A percentile compares a stretch with the other conserved stretches of the same genome.
These are phyloP conservation scores for Nixonia krombeini DNA, from an alignment of 1,140 invertebrate genomes.

Conservation along the genomic window DNA sequence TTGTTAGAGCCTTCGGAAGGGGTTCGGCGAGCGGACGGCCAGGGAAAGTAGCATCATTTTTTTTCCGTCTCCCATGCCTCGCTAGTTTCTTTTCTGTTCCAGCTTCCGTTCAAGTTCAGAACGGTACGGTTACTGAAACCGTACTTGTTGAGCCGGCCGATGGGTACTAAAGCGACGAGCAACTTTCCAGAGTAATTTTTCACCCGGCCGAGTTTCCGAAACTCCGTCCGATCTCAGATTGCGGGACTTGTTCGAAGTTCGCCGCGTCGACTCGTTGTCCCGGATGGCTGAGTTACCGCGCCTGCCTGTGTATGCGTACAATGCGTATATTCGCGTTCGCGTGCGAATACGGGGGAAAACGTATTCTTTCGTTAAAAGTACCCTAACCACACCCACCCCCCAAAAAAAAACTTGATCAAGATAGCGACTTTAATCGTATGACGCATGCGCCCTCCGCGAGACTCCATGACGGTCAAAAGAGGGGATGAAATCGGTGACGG, in stretches of 20 bases:
- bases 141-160: conserved; percentile 61
- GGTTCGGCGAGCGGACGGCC: background rate
- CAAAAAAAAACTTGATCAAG: no score
- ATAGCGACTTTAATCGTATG: no score
- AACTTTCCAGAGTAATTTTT: conserved; percentile 62
- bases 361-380: no score
- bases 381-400: no score
- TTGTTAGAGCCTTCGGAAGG: conserved; percentile 3
- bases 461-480: no score
- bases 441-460: no score
- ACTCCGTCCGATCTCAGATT: conserved; percentile 62
- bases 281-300: background rate
- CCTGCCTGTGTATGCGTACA: background rate
- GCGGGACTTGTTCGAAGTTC: conserved; percentile 61
- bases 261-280: conserved; percentile 18
- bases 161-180: conserved; percentile 47
- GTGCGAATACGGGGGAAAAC: conserved; percentile 8
- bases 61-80: background rate
- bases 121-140: conserved; percentile 19
- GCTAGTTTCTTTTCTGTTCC: background rate
- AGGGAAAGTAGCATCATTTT: conserved; percentile 13
- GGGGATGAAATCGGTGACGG: no score
- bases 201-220: conserved; percentile 60
- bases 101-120: conserved; percentile 14
- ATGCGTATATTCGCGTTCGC: conserved; percentile 3